Conservation (phyloP, 2,113 vertebrate genomes). For the Oreocharis arfaki region DNA sequence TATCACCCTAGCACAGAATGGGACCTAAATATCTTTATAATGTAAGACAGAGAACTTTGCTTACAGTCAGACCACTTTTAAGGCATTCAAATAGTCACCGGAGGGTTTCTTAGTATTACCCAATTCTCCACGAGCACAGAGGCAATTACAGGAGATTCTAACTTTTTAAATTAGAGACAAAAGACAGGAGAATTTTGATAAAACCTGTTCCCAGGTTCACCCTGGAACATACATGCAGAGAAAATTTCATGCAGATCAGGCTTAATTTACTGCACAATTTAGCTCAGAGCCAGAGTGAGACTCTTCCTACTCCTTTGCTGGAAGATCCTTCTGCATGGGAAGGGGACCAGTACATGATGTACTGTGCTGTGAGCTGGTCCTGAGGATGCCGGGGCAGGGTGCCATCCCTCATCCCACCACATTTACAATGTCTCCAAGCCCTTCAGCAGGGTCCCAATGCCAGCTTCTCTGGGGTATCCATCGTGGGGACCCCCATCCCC, state of each 20-base stretch:
- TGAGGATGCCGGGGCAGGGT: neutral
- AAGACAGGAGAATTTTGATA: constrained; percentile 8
- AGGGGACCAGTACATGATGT: neutral
- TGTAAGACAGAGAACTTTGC: constrained; percentile 28
- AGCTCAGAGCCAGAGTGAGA: neutral
- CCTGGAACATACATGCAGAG: neutral
- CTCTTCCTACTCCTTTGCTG: neutral
- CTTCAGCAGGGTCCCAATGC: rapidly evolving
- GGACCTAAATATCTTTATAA: constrained; percentile 50
- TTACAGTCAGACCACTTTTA: neutral
- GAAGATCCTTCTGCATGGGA: neutral
- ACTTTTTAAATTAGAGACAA: constrained; percentile 40
- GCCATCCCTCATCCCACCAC: neutral
- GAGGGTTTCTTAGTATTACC: constrained; percentile 1
- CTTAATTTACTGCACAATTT: neutral
- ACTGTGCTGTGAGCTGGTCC: neutral
- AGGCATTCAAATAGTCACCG: neutral
- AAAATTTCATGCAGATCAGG: neutral
- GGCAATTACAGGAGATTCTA: constrained; percentile 20
- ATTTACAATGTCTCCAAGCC: neutral
- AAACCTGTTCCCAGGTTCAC: neutral
- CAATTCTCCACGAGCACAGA: neutral
- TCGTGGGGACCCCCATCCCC: rapidly evolving
- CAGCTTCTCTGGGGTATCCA: neutral
- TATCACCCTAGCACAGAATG: constrained; percentile 7